Percentiles rank a stretch among this genome's conserved stretches.
Evolutionary conservation across 2,113 vertebrate species (phyloP).

Genomic region (Microcebus ravelobensis): DNA sequence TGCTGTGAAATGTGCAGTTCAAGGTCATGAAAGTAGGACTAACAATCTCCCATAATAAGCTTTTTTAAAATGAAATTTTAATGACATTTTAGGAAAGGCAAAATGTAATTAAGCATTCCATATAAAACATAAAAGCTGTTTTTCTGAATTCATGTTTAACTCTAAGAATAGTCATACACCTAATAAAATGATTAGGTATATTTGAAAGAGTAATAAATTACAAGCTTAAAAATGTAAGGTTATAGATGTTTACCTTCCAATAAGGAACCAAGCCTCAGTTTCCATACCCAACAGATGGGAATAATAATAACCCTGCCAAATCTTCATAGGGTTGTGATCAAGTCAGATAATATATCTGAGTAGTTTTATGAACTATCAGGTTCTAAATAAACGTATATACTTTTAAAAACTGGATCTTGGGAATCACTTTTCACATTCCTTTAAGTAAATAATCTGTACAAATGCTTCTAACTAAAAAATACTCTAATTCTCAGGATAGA

Average conservation of each 20-base stretch:
- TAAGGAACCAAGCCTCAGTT: neutral
- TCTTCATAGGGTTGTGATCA: neutral
- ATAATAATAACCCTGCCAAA: neutral
- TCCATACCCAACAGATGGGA: neutral
- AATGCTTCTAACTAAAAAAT: neutral
- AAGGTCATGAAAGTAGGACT: conserved; percentile 31
- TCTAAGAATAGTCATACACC: neutral
- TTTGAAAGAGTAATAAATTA: neutral
- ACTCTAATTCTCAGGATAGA: neutral
- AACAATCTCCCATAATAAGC: neutral
- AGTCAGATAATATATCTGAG: neutral
- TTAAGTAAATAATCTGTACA: neutral
- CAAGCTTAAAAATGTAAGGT: neutral
- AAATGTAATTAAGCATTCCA: conserved; percentile 17
- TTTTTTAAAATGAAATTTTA: conserved; percentile 29
- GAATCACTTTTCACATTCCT: neutral
- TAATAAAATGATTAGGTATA: neutral
- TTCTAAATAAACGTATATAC: neutral
- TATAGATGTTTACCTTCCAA: neutral
- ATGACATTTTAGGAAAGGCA: conserved; percentile 4
- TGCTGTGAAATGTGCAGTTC: conserved; percentile 37
- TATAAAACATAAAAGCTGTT: neutral
- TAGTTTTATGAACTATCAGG: neutral
- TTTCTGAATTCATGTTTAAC: conserved; percentile 26
- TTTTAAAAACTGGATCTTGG: neutral